Evolutionary conservation across 2,797 vertebrate genomes (phyloP).

Genomic region (Lithobates sylvaticus): DNA sequence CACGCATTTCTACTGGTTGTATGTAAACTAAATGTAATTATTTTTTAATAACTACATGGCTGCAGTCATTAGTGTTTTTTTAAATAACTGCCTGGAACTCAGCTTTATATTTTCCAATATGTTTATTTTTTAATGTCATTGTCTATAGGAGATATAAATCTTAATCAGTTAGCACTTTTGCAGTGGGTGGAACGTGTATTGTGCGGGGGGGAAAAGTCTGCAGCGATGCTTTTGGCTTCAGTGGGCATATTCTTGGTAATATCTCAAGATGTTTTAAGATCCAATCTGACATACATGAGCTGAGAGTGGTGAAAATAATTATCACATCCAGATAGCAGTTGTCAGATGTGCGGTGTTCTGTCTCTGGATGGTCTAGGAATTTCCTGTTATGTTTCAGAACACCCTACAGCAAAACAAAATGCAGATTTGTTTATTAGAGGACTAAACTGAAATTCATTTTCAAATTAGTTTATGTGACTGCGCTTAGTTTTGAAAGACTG

Average conservation of each 20-base stretch:
- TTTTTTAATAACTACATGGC: no score
- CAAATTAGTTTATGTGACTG: not conserved
- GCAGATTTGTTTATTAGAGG: not conserved
- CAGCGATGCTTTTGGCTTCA: not conserved
- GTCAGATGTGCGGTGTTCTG: not conserved
- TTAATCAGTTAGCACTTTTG: not conserved
- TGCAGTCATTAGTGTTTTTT: no score
- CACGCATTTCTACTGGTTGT: no score
- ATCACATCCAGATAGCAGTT: constrained; percentile 24
- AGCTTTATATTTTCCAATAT: not conserved
- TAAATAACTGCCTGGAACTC: no score
- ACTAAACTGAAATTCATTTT: not conserved
- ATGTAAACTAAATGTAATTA: no score
- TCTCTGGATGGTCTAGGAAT: not conserved
- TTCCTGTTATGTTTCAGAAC: constrained; percentile 1
- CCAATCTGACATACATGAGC: not conserved
- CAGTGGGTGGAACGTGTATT: not conserved
- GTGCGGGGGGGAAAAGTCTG: not conserved
- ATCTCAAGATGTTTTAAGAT: not conserved
- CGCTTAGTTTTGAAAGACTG: not conserved
- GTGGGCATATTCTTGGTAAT: not conserved
- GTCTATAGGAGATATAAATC: not conserved
- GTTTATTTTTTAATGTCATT: not conserved
- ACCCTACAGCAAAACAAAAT: constrained; percentile 20
- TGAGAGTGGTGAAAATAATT: constrained; percentile 15